These are phyloP conservation scores for Epirrita christyi DNA, from an alignment of 2,888 invertebrate genomes.

Conservation along the genomic window DNA sequence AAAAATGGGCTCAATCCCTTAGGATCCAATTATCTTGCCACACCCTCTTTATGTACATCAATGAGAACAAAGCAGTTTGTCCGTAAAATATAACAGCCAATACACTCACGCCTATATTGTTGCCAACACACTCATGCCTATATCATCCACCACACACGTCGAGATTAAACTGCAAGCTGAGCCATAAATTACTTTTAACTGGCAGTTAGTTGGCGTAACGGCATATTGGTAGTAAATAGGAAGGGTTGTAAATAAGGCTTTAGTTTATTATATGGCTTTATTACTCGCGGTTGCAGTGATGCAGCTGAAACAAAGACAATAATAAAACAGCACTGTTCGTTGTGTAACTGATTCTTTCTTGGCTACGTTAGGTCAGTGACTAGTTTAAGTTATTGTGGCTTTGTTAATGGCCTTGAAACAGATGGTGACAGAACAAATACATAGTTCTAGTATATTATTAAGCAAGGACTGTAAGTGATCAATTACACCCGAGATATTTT, in stretches of 20 bases:
- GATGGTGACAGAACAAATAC: too few species aligned
- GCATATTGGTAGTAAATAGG: constrained; percentile 27
- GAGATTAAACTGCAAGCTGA: constrained; percentile 29
- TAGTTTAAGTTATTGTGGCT: too few species aligned
- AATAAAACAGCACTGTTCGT: background rate
- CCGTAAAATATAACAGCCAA: background rate
- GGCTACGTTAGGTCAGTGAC: too few species aligned
- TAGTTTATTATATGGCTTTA: constrained; percentile 26
- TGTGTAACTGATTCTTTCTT: too few species aligned
- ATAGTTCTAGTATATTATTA: too few species aligned
- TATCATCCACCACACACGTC: constrained; percentile 22
- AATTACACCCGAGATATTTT: too few species aligned
- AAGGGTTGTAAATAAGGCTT: constrained; percentile 33
- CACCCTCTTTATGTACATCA: too few species aligned
- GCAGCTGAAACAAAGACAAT: constrained; percentile 13
- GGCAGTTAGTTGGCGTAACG: constrained; percentile 33
- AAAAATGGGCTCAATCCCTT: too few species aligned
- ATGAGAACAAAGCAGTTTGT: too few species aligned
- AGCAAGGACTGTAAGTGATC: too few species aligned
- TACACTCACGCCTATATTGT: background rate
- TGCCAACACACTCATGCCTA: background rate
- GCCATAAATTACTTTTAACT: constrained; percentile 36
- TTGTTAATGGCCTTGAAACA: too few species aligned
- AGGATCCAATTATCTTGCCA: too few species aligned
- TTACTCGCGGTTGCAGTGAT: constrained; percentile 12